phyloP scores from a whole-genome alignment of 2,113 vertebrate species.

The Leptobrachium ailaonicum region DNA sequence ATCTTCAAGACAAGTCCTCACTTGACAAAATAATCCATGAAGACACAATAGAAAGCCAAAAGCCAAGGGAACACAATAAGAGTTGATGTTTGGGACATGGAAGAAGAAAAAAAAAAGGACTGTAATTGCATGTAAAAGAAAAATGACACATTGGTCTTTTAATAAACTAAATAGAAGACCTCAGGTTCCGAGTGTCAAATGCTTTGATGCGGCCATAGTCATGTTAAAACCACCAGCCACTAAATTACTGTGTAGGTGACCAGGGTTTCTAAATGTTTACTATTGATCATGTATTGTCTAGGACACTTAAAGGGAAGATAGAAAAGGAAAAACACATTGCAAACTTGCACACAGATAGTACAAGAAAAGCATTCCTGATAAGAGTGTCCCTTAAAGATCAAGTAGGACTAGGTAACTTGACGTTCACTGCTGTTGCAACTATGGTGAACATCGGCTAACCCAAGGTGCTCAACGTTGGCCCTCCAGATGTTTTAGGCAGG shows the following conservation, averaged over 20 bases:
- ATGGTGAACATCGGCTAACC: no score
- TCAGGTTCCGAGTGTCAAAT: not conserved
- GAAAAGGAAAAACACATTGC: no score
- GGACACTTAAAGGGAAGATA: not conserved
- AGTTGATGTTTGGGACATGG: not conserved
- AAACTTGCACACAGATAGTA: no score
- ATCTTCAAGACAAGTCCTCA: not conserved
- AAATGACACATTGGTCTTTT: not conserved
- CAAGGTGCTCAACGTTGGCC: no score
- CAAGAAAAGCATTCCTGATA: no score
- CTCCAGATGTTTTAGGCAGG: no score
- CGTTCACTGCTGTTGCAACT: no score
- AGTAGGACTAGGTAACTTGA: no score
- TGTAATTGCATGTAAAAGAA: not conserved
- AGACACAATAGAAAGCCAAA: conserved; percentile 11
- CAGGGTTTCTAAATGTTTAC: not conserved
- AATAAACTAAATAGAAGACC: not conserved
- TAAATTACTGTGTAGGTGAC: conserved; percentile 9
- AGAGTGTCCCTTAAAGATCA: no score
- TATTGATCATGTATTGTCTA: conserved; percentile 8
- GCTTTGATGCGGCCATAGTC: conserved; percentile 1
- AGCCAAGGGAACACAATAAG: not conserved
- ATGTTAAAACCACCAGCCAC: not conserved
- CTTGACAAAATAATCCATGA: conserved; percentile 16
- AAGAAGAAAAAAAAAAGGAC: not conserved